phyloP scores from a whole-genome alignment of 1,140 invertebrate genomes.

The Papilio helenus region DNA sequence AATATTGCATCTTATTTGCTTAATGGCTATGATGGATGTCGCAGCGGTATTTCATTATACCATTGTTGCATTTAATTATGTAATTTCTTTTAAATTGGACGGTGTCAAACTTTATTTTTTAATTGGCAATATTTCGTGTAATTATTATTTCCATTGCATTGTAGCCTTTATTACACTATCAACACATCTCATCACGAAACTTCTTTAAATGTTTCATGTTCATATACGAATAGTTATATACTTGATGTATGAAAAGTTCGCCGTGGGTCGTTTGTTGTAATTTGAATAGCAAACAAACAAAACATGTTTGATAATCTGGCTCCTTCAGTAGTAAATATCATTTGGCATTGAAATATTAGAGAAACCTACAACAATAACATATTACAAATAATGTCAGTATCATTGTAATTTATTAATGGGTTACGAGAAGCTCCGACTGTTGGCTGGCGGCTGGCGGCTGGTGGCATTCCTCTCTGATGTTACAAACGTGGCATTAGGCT shows the following conservation, averaged over 20 bases:
- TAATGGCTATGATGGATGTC: constrained; percentile 1
- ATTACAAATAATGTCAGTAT: constrained; percentile 1
- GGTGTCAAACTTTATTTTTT: background rate
- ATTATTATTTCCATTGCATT: background rate
- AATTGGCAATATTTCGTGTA: background rate
- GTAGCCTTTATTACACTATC: background rate
- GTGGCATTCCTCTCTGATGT: constrained; percentile 29
- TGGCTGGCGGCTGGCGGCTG: background rate
- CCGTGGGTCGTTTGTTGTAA: background rate
- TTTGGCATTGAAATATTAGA: background rate
- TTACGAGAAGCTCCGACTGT: background rate
- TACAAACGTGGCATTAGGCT: constrained; percentile 47
- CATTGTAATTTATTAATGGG: constrained; percentile 19
- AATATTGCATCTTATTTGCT: constrained; percentile 25
- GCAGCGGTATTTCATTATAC: background rate
- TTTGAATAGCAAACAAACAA: background rate
- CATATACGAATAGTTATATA: background rate
- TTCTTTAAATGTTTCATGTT: background rate
- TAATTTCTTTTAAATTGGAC: constrained; percentile 1
- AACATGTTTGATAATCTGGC: background rate
- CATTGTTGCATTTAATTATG: background rate
- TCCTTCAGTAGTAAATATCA: background rate
- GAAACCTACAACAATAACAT: background rate
- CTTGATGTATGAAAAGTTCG: background rate
- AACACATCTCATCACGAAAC: background rate